Evolutionary conservation across 1,140 invertebrate species (phyloP), one percentile per base, ranked within the genome.

Genomic region (Battus philenor): DNA sequence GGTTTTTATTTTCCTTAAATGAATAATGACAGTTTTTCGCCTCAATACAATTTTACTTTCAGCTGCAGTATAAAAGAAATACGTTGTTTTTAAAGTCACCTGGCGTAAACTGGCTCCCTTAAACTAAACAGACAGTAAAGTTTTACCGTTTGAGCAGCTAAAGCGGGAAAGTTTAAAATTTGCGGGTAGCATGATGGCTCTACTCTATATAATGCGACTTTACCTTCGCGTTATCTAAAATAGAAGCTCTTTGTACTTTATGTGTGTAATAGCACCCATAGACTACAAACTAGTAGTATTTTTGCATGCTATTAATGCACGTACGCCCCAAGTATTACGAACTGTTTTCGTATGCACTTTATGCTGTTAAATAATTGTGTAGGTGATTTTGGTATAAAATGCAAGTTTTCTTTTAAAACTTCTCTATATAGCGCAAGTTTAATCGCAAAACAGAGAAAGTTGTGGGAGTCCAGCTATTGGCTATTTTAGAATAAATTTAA

Each of bases 121-220:
- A 68, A 69, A 70, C 67, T 61, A 73, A 70, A 65, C 67, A 69
- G 61, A 65, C 59, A 61, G 49, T 59, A 57, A 73, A 68, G 64
- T 73, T 69, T 61, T 47, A 54, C 46, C 64, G 59, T 58, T 67
- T 32, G 50, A 57, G 55, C 58, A 51, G 33, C 44, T 54, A 54
- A 54, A 60, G 54, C 44, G 53, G 49, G 50, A 67, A 67, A 69
- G 52, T 72, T 69, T 66, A 39, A 56, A 56, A 59, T 57, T 68
- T 63, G 50, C 50, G 55, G 55, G 30, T 34, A 46, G 27, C 43
- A 60, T 59, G 48, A 65, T 60, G 56, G 56, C 47, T 59, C 54
- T 53, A 54, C 52, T 47, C 38, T 27, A 41, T 41, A 41, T 41
- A 41, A 41, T 29, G 38, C 38, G 38, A 41, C 22, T 41, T 41